Percentiles rank a stretch among this genome's conserved stretches.
These are phyloP conservation scores for Melinaea marsaeus DNA, from an alignment of 2,888 invertebrate genomes.

Conservation along the genomic window DNA sequence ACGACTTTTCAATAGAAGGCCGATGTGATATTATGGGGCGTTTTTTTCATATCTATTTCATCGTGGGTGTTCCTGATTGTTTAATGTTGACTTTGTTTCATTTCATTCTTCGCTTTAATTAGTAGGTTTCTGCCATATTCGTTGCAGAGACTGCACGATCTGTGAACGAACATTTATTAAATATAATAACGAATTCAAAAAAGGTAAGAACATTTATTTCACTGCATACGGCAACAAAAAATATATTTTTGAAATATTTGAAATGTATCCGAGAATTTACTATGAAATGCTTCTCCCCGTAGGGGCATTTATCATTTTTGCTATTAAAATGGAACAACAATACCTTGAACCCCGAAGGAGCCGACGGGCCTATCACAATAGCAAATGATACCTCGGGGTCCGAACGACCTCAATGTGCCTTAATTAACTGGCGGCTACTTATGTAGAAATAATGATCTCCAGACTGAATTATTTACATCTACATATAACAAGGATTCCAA, in stretches of 20 bases:
- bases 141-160: slow-evolving; percentile 34
- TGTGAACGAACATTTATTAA: slow-evolving; percentile 31
- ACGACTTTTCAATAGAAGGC: slow-evolving; percentile 57
- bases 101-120: slow-evolving; percentile 67
- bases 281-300: slow-evolving; percentile 51
- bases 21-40: slow-evolving; percentile 56
- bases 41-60: slow-evolving; percentile 56
- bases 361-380: slow-evolving; percentile 71
- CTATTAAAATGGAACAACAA: slow-evolving; percentile 72
- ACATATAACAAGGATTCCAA: slow-evolving; percentile 25
- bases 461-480: slow-evolving; percentile 43
- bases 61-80: slow-evolving; percentile 69
- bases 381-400: slow-evolving; percentile 73
- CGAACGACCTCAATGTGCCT: slow-evolving; percentile 63
- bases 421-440: slow-evolving; percentile 72
- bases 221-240: slow-evolving; percentile 30
- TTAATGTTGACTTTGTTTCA: slow-evolving; percentile 53
- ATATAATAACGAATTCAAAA: slow-evolving; percentile 11
- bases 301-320: slow-evolving; percentile 75
- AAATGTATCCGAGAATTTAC: slow-evolving; percentile 42
- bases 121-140: slow-evolving; percentile 63
- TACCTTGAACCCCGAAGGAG: slow-evolving; percentile 68
- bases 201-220: slow-evolving; percentile 24
- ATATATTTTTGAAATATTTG: slow-evolving; percentile 15
- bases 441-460: slow-evolving; percentile 60